Conservation (phyloP, 1,140 invertebrate genomes). For the Oryctes rhinoceros region DNA sequence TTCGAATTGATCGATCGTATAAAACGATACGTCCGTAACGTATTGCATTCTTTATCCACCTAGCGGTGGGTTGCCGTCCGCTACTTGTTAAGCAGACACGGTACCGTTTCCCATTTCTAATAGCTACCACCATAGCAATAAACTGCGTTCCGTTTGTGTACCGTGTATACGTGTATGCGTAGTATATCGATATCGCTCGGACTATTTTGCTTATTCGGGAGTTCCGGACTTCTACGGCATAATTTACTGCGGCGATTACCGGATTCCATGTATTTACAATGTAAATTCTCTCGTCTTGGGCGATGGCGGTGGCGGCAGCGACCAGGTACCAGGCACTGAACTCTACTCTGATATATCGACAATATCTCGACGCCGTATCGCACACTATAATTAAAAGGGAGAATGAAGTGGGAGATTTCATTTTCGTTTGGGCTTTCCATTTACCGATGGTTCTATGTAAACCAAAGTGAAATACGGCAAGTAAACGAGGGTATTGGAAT, state of each 20-base stretch:
- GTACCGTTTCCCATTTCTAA: not conserved
- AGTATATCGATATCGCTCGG: not conserved
- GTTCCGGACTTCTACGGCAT: not conserved
- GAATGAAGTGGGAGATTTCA: not conserved
- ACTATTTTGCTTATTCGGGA: not conserved
- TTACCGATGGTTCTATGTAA: not conserved
- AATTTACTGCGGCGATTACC: not conserved
- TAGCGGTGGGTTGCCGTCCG: not conserved
- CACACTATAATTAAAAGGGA: not conserved
- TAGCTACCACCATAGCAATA: conserved; percentile 17
- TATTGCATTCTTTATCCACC: not conserved
- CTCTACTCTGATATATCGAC: conserved; percentile 3
- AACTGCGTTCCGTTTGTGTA: not conserved
- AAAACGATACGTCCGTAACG: not conserved
- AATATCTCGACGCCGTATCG: not conserved
- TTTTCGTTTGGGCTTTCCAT: not conserved
- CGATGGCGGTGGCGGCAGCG: not conserved
- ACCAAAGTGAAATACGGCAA: too few species aligned
- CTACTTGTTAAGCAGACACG: not conserved
- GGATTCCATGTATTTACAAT: conserved; percentile 4
- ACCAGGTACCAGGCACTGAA: conserved; percentile 19
- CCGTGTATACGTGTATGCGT: not conserved
- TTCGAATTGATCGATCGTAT: conserved; percentile 3
- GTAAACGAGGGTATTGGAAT: not conserved
- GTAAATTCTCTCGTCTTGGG: not conserved